phyloP scores from a whole-genome alignment of 2,888 invertebrate species.

The Diarsia dahlii region DNA sequence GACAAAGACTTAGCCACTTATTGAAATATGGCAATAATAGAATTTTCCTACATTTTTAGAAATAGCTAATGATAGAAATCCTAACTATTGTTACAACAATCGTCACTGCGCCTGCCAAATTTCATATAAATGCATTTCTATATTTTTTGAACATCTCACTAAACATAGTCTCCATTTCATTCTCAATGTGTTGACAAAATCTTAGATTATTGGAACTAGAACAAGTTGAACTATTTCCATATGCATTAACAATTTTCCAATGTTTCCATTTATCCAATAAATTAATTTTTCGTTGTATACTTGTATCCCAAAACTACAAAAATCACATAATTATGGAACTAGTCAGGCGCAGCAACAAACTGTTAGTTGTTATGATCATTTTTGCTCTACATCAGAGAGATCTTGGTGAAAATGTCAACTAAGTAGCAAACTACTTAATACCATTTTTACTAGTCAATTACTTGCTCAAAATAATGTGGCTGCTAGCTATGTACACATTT shows the following conservation, averaged over 20 bases:
- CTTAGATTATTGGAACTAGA: too few species aligned
- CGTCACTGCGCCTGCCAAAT: too few species aligned
- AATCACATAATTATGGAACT: too few species aligned
- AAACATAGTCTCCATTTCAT: too few species aligned
- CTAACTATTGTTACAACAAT: conserved; percentile 31
- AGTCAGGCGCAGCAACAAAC: neutral
- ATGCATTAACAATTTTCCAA: too few species aligned
- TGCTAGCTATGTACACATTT: conserved; percentile 23
- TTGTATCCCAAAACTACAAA: too few species aligned
- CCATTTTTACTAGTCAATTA: conserved; percentile 57
- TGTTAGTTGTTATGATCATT: neutral
- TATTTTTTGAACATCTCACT: too few species aligned
- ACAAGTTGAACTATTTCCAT: too few species aligned
- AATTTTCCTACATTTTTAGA: conserved; percentile 22
- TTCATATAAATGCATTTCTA: too few species aligned
- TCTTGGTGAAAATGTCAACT: conserved; percentile 13
- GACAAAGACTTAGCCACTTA: conserved; percentile 32
- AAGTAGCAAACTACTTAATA: conserved; percentile 21
- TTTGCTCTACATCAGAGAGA: conserved; percentile 12
- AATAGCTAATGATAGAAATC: conserved; percentile 23
- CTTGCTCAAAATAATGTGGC: conserved; percentile 59
- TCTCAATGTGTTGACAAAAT: too few species aligned
- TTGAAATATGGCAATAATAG: conserved; percentile 33
- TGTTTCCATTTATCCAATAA: too few species aligned
- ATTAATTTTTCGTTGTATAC: too few species aligned